phyloP scores from a whole-genome alignment of 2,113 vertebrate species.

The Macaca nemestrina region DNA sequence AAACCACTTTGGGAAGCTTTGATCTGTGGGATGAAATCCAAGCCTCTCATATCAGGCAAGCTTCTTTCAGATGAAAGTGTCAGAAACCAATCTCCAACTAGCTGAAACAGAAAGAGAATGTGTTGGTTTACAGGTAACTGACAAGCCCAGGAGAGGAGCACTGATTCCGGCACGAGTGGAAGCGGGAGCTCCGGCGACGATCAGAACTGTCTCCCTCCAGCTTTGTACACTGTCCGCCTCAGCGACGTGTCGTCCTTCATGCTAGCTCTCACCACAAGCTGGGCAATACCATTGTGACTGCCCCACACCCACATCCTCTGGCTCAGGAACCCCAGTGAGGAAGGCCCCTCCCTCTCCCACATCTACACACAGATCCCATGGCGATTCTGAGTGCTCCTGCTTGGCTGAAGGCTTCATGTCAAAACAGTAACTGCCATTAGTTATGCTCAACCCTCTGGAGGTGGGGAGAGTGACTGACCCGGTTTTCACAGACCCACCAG shows the following conservation, averaged over 20 bases:
- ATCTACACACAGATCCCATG: too few species aligned
- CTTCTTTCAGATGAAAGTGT: neutral
- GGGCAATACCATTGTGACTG: too few species aligned
- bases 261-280: neutral
- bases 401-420: neutral
- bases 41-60: neutral
- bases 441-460: neutral
- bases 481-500: neutral
- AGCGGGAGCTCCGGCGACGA: too few species aligned
- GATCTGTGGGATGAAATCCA: slow-evolving; percentile 42
- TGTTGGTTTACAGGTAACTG: neutral
- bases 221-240: neutral
- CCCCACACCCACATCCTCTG: neutral
- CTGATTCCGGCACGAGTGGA: neutral
- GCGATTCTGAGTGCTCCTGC: neutral
- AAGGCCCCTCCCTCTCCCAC: neutral
- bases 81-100: neutral
- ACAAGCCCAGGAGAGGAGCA: neutral
- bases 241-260: neutral
- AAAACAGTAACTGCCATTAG: neutral
- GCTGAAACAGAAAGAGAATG: neutral
- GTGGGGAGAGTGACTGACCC: neutral
- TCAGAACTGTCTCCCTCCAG: neutral
- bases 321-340: neutral
- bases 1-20: slow-evolving; percentile 41